These are phyloP conservation scores for Mythimna albipuncta DNA, from an alignment of 2,888 invertebrate genomes.

Conservation along the genomic window DNA sequence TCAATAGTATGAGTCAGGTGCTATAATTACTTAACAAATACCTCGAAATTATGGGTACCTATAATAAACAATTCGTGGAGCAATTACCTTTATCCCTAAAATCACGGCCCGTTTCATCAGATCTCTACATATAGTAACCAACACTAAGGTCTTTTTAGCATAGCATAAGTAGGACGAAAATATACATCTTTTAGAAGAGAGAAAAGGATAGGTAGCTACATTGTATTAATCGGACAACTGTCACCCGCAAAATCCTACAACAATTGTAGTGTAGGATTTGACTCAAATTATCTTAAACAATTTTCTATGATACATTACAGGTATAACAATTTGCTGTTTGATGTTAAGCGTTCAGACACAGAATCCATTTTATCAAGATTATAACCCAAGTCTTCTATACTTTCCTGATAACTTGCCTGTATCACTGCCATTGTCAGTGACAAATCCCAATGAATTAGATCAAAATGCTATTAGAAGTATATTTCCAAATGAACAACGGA, in stretches of 20 bases:
- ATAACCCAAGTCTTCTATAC: slow-evolving; percentile 58
- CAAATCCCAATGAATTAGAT: background rate
- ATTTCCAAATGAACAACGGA: slow-evolving; percentile 4
- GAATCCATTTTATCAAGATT: slow-evolving; percentile 1
- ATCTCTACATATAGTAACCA: background rate
- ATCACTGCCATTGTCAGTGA: background rate
- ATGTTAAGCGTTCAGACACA: slow-evolving; percentile 54
- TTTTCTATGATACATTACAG: slow-evolving; percentile 46
- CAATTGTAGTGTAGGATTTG: too few relatives aligned
- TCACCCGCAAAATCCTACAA: too few relatives aligned
- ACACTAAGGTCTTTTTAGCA: too few relatives aligned
- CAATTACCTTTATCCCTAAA: background rate
- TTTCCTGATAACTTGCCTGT: slow-evolving; percentile 53
- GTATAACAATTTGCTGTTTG: slow-evolving; percentile 54
- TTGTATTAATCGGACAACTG: too few relatives aligned
- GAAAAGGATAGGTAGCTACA: too few relatives aligned
- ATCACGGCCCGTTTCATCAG: background rate
- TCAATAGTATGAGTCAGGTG: slow-evolving; percentile 2
- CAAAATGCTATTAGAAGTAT: slow-evolving; percentile 8
- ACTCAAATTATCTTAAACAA: background rate
- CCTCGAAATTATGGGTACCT: background rate
- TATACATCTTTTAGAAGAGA: too few relatives aligned
- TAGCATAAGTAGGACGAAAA: too few relatives aligned
- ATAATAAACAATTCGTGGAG: background rate
- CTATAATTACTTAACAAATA: background rate